These are phyloP conservation scores for Apis florea DNA, from an alignment of 1,140 invertebrate genomes.

Conservation along the genomic window DNA sequence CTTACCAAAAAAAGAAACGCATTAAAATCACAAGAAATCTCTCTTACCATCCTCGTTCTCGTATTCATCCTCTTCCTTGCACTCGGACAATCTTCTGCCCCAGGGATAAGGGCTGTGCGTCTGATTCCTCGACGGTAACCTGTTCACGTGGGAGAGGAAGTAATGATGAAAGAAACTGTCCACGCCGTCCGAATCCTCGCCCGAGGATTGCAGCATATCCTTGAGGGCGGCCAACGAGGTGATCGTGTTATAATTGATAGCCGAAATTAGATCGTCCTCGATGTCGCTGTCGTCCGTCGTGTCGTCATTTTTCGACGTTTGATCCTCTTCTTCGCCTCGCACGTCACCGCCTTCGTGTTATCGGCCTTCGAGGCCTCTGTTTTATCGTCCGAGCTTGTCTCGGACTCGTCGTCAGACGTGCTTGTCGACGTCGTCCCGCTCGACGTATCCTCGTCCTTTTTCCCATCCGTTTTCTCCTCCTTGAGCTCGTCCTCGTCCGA, in stretches of 20 bases:
- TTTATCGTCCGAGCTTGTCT: slow-evolving; percentile 76
- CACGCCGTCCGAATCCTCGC: slow-evolving; percentile 83
- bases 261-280: slow-evolving; percentile 84
- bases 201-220: slow-evolving; percentile 84
- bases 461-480: slow-evolving; percentile 51
- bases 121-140: slow-evolving; percentile 82
- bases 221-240: slow-evolving; percentile 85
- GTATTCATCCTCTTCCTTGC: slow-evolving; percentile 90
- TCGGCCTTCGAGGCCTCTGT: slow-evolving; percentile 65
- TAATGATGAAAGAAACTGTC: slow-evolving; percentile 87
- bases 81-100: slow-evolving; percentile 88
- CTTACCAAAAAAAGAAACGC: too few relatives aligned
- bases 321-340: slow-evolving; percentile 54
- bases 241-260: slow-evolving; percentile 86
- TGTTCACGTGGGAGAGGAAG: slow-evolving; percentile 86
- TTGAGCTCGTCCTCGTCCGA: slow-evolving; percentile 58
- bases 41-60: slow-evolving; percentile 82
- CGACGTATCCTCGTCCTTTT: slow-evolving; percentile 70
- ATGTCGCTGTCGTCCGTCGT: slow-evolving; percentile 73
- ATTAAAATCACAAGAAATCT: background rate
- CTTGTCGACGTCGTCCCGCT: slow-evolving; percentile 71
- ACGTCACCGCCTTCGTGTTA: slow-evolving; percentile 17
- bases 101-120: slow-evolving; percentile 82
- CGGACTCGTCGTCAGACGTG: slow-evolving; percentile 76
- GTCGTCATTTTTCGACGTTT: slow-evolving; percentile 54